Conservation (phyloP, 2,888 invertebrate genomes). For the Synergus laeviventris region DNA sequence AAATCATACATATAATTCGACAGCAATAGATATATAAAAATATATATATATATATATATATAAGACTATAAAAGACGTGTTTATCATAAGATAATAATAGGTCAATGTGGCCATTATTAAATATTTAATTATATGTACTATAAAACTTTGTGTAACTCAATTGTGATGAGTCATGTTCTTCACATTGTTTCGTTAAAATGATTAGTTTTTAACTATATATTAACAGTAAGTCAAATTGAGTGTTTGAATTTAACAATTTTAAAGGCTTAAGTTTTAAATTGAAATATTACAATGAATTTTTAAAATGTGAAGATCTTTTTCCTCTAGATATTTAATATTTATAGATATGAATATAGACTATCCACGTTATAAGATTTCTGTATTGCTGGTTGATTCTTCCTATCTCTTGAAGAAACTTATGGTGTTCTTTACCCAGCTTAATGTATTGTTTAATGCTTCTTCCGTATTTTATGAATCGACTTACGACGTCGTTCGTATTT, state of each 20-base stretch:
- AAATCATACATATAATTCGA: neutral
- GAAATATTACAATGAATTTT: too few species aligned
- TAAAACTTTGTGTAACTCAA: too few species aligned
- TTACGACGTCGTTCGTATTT: slow-evolving; percentile 52
- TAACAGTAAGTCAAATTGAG: too few species aligned
- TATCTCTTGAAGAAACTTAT: slow-evolving; percentile 1
- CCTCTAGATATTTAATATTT: neutral
- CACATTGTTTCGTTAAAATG: too few species aligned
- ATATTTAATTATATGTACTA: too few species aligned
- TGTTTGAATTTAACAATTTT: neutral
- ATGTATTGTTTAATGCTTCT: slow-evolving; percentile 22
- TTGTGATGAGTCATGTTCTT: too few species aligned
- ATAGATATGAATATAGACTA: neutral
- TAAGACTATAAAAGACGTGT: neutral
- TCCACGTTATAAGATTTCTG: neutral
- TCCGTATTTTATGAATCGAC: slow-evolving; percentile 39
- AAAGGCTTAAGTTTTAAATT: neutral
- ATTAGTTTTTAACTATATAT: too few species aligned
- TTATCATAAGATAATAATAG: neutral
- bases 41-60: too few species aligned
- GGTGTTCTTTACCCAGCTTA: slow-evolving; percentile 24
- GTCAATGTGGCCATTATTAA: neutral
- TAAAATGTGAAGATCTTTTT: too few species aligned
- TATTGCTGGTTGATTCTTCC: neutral
- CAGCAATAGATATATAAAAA: too few species aligned